Evolutionary conservation across 2,888 invertebrate species (phyloP), one percentile per base, ranked within the genome.

Genomic region (Agrochola litura): DNA sequence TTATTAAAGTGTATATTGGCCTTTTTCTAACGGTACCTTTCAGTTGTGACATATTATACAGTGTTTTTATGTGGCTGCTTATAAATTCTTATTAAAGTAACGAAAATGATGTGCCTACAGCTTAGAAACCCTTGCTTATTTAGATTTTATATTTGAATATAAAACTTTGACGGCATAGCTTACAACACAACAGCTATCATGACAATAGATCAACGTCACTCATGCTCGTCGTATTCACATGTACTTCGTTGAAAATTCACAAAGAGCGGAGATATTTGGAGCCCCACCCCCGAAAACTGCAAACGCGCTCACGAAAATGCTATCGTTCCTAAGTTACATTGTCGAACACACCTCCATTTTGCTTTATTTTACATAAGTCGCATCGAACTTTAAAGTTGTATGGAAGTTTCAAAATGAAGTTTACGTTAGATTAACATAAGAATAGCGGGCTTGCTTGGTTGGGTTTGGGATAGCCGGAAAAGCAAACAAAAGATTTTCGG

Each of bases 351-450:
- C 58, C 76, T 72, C 67, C 41, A 52, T 67, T 73, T n/a, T 66
- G 73, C 43, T 77, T 65, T 69, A 83, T 65, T 77, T 71, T 73
- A 69, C 71, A 76, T 58, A 83, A 68, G 74, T 76, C 30, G 67
- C 61, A 72, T 65, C n/a, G 61, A 85, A 80, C 46, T 76, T 79
- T 64, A 65, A 76, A 72, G 25, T 76, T 74, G 52, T 76, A 54
- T 58, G 69, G 66, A 70, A 76, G 65, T 75, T 83, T 73, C 52
- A 71, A 68, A 80, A 77, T 79, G 63, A 66, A 76, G 79, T 83
- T 83, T 77, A 73, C 70, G 2, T 81, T 41, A 74, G 66, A 79
- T 83, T 83, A 71, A 68, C 77, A 73, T 86, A 73, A 72, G 71
- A 84, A 86, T 67, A 75, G 52, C 66, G 46, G 52, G 12, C 19